These are phyloP conservation scores for Drosophila rhopaloa DNA, from an alignment of 1,140 invertebrate genomes.

Conservation along the genomic window DNA sequence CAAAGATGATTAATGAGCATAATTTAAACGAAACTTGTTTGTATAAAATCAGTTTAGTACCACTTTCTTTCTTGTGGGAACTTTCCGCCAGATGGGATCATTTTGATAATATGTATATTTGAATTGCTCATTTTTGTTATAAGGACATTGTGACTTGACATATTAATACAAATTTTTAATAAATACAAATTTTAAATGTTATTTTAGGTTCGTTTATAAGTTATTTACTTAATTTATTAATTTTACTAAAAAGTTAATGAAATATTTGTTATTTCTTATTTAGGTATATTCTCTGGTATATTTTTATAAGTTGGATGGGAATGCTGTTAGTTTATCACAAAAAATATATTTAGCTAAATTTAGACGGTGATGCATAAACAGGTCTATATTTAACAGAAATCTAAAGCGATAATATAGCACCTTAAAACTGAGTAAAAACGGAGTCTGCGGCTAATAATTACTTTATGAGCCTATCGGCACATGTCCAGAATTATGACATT, in stretches of 20 bases:
- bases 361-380: not conserved
- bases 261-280: too few relatives aligned
- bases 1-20: slow-evolving; percentile 38
- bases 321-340: too few relatives aligned
- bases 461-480: not conserved
- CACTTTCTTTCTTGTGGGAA: not conserved
- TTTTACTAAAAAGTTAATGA: too few relatives aligned
- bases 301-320: too few relatives aligned
- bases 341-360: too few relatives aligned
- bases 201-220: too few relatives aligned
- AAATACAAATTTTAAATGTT: too few relatives aligned
- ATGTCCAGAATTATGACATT: not conserved
- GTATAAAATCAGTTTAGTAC: not conserved
- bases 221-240: too few relatives aligned
- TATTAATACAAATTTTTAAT: too few relatives aligned
- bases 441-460: not conserved
- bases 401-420: not conserved
- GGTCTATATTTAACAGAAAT: not conserved
- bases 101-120: not conserved
- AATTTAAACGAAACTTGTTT: slow-evolving; percentile 28
- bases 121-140: not conserved
- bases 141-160: not conserved
- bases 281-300: too few relatives aligned
- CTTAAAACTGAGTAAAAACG: not conserved
- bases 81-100: slow-evolving; percentile 2